Evolutionary conservation across 1,140 invertebrate species (phyloP), one percentile per base, ranked within the genome.

Genomic region (Tetragnatha versicolor): DNA sequence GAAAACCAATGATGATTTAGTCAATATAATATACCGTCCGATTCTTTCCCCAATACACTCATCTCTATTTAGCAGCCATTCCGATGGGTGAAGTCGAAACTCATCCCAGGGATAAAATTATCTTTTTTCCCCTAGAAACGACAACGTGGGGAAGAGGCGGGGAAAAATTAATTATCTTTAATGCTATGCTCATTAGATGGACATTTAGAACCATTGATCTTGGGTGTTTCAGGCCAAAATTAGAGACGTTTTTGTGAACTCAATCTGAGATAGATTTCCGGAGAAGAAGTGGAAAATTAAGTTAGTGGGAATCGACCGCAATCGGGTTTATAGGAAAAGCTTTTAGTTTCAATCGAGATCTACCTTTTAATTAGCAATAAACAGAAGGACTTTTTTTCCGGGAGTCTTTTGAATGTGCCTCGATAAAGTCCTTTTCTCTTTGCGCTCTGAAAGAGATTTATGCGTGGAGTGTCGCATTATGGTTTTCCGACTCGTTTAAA

Each of bases 291-390:
- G 37, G 69, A 55, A 60, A 73, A 73, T 73, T 60, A 73, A 73
- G 69, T 73, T 73, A 73, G 39, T 45, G 51, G n/a, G 53, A 73
- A 73, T 42, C 55, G 69, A 60, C 69, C 69, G 33, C 69, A 60
- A 73, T 73, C 47, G 69, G n/a, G 53, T 73, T 73, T 73, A 73
- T 73, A 73, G 69, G 69, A 73, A 73, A 73, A 73, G 69, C 33
- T 60, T 73, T 73, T 60, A 22, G 35, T 60, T 73, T 73, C 53
- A 22, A 60, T 45, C 42, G 51, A 60, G 25, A 73, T 27, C 42
- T 47, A 42, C 25, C 31, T 60, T 73, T 73, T 55, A 60, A 73
- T 73, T 73, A 73, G 69, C 69, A 45, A 60, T 60, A 73, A 73
- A 45, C 61, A 65, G 10, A 22, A 9, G 20, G 45, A 20, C 29